These are phyloP conservation scores for Pteromalus puparum DNA, from an alignment of 1,140 invertebrate species.

Conservation along the genomic window DNA sequence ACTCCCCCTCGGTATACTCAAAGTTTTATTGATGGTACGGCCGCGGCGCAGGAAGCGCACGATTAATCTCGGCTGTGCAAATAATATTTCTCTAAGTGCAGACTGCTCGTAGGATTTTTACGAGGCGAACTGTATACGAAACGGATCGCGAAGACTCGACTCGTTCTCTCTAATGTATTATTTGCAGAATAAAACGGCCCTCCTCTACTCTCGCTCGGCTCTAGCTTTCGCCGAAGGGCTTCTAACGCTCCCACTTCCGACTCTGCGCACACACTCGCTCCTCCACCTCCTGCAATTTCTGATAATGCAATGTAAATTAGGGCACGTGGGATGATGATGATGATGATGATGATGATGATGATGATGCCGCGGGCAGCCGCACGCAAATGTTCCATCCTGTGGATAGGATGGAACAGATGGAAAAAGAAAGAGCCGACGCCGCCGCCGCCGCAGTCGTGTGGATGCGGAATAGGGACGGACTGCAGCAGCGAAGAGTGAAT, in stretches of 20 bases:
- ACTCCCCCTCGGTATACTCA: neutral
- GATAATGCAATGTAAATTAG: slow-evolving; percentile 32
- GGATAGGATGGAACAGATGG: neutral
- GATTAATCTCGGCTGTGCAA: slow-evolving; percentile 45
- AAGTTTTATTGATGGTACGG: neutral
- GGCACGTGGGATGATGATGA: neutral
- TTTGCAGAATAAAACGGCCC: slow-evolving; percentile 44
- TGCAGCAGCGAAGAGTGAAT: too few relatives aligned
- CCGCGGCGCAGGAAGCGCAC: slow-evolving; percentile 5
- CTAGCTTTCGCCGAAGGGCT: slow-evolving; percentile 2
- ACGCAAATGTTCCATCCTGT: neutral
- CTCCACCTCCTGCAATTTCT: neutral
- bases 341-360: slow-evolving; percentile 10
- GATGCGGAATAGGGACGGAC: neutral
- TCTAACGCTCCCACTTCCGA: slow-evolving; percentile 7
- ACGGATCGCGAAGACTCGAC: neutral
- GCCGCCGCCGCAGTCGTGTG: too few relatives aligned
- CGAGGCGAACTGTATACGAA: neutral
- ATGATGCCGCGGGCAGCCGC: neutral
- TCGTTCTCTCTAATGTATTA: slow-evolving; percentile 42
- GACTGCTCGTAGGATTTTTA: slow-evolving; percentile 28
- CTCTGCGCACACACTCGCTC: neutral
- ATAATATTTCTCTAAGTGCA: slow-evolving; percentile 40
- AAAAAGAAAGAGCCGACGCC: neutral
- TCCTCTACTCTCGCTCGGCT: neutral